Base-by-base conservation (phyloP, 2,113 vertebrate species). In the Solea senegalensis region DNA sequence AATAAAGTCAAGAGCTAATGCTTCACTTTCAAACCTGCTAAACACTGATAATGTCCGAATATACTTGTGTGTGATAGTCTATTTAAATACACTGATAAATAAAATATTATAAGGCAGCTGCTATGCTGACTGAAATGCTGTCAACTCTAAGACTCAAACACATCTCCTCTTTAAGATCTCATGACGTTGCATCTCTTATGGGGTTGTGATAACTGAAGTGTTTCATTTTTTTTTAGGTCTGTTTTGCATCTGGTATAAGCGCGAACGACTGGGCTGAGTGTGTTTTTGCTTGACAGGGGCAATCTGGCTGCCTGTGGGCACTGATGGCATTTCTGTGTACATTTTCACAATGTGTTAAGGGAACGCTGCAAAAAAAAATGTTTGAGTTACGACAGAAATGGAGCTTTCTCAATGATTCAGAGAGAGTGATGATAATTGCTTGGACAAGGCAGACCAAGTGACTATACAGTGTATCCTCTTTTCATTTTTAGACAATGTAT, bases 301-400 rank as follows among this genome's bases (percentile, higher is more conserved):
- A 82, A 82, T 87, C 78, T 80, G 82, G 63, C 62, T 82, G 78
- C 48, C 78, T 80, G 80, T 84, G 86, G 73, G 71, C 74, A 78
- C 65, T 90, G 90, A 92, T 92, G 88, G 90, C 89, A 88, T 93
- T 93, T 89, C 65, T 88, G 74, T 93, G 88, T 91, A 91, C 76
- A 72, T 87, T 85, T 91, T 93, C 90, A 91, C 72, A 68, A 84
- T 81, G 76, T 54, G 80, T 92, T 91, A 93, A 74, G 77, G 83
- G 85, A 93, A 71, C 62, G 26, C 65, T 79, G 86, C 82, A 87
- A 88, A 90, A 87, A 69, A 4, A 12, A 80, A 90, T 75, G 65
- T 84, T 72, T 61, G 46, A 51, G 67, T 67, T 48, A 65, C 65
- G 84, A 89, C 89, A 86, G 80, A 90, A 88, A 80, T 80, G 64